These are phyloP conservation scores for Blastobasis lacticolella DNA, from an alignment of 2,888 invertebrate species.

Conservation along the genomic window DNA sequence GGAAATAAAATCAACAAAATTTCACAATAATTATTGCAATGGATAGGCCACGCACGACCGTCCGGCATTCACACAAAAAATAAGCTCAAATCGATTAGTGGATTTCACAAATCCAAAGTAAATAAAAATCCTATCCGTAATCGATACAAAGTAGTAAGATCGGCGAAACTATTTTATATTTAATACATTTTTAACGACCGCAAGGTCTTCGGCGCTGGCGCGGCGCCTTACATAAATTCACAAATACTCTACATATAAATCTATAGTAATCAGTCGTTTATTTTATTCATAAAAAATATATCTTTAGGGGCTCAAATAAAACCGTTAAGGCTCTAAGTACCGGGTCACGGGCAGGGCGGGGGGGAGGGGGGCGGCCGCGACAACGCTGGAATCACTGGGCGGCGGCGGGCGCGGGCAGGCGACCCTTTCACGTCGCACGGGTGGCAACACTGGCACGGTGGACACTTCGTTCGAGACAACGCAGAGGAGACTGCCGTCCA, in stretches of 20 bases:
- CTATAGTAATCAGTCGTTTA: constrained; percentile 73
- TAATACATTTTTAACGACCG: constrained; percentile 69
- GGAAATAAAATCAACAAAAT: constrained; percentile 48
- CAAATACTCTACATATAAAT: constrained; percentile 68
- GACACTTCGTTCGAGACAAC: too few species aligned
- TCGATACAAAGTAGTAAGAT: constrained; percentile 46
- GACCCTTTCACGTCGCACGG: background rate
- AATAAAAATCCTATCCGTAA: constrained; percentile 37
- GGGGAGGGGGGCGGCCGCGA: background rate
- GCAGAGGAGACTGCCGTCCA: too few species aligned
- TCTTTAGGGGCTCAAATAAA: constrained; percentile 73
- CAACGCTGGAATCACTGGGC: background rate
- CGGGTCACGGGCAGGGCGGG: background rate
- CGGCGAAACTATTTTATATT: constrained; percentile 49
- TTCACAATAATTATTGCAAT: constrained; percentile 51
- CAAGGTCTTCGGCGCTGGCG: constrained; percentile 43
- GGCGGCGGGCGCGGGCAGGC: background rate
- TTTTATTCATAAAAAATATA: constrained; percentile 72
- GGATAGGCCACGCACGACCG: constrained; percentile 65
- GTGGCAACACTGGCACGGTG: too few species aligned
- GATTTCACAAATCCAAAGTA: constrained; percentile 67
- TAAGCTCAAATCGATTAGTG: constrained; percentile 56
- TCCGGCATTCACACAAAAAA: constrained; percentile 49
- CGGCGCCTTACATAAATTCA: constrained; percentile 60
- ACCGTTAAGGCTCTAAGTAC: constrained; percentile 27